Percentiles rank a stretch among this genome's conserved stretches.
These are phyloP conservation scores for Coecobrya sp. DNA, from an alignment of 2,888 invertebrate genomes.

Conservation along the genomic window DNA sequence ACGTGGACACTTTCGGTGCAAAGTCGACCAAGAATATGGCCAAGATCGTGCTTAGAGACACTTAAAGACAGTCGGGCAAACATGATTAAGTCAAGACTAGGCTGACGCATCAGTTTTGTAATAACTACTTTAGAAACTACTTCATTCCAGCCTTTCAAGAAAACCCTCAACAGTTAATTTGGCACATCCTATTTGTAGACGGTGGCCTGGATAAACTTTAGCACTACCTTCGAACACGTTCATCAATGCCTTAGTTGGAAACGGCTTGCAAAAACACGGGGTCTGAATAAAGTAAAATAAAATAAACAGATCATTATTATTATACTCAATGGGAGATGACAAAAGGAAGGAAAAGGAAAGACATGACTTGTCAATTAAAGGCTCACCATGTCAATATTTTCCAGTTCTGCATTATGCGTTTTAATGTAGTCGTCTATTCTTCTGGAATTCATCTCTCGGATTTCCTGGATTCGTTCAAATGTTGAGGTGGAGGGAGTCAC, in stretches of 20 bases:
- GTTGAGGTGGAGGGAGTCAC: background rate
- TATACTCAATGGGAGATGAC: too few species aligned
- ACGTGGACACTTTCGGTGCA: too few species aligned
- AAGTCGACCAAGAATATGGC: too few species aligned
- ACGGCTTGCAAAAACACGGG: slow-evolving; percentile 69
- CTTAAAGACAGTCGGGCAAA: too few species aligned
- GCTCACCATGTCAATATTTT: slow-evolving; percentile 37
- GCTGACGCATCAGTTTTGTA: too few species aligned
- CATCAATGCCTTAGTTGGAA: slow-evolving; percentile 40
- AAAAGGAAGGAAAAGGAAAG: too few species aligned
- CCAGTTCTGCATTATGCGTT: background rate
- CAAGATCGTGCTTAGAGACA: too few species aligned
- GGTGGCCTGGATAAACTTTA: slow-evolving; percentile 47
- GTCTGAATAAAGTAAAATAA: slow-evolving; percentile 54
- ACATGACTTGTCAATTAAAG: background rate
- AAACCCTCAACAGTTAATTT: slow-evolving; percentile 47
- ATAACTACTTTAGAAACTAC: background rate
- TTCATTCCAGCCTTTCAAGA: background rate
- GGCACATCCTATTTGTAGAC: slow-evolving; percentile 77
- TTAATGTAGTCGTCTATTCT: slow-evolving; percentile 58
- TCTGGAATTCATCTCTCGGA: slow-evolving; percentile 40
- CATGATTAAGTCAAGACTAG: too few species aligned
- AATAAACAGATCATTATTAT: slow-evolving; percentile 13
- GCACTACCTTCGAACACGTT: slow-evolving; percentile 78
- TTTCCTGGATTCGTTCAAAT: slow-evolving; percentile 37